phyloP scores from a whole-genome alignment of 2,797 vertebrate genomes.

The Sebastes dallii region DNA sequence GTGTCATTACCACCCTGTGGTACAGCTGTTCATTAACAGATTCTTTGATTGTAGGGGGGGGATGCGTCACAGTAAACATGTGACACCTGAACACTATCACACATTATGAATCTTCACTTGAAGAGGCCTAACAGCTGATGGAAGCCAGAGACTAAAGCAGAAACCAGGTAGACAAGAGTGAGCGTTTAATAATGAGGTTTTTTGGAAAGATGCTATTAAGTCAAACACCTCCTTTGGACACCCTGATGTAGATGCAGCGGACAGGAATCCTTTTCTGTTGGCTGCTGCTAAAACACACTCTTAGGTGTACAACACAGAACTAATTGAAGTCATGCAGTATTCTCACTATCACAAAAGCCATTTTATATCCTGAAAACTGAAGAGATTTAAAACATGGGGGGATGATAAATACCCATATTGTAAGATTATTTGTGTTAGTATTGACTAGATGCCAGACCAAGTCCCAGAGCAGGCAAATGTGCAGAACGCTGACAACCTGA shows the following conservation, averaged over 20 bases:
- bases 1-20: neutral
- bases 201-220: conserved; percentile 3
- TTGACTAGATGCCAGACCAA: neutral
- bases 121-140: conserved; percentile 48
- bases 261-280: neutral
- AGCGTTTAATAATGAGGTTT: neutral
- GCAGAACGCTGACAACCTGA: neutral
- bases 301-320: neutral
- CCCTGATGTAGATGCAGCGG: neutral
- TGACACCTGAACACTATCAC: conserved; percentile 52
- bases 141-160: conserved; percentile 19
- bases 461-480: neutral
- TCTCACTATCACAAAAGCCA: neutral
- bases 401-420: neutral
- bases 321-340: neutral
- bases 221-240: neutral
- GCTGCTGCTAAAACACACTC: neutral
- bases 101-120: conserved; percentile 9
- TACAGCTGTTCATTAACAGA: conserved; percentile 28
- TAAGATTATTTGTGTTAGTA: neutral
- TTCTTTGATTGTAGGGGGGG: conserved; percentile 27
- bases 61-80: conserved; percentile 33
- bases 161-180: neutral
- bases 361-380: neutral
- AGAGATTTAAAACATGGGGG: neutral